Evolutionary conservation across 2,888 invertebrate genomes (phyloP).

Genomic region (Dicyrtoma fusca): DNA sequence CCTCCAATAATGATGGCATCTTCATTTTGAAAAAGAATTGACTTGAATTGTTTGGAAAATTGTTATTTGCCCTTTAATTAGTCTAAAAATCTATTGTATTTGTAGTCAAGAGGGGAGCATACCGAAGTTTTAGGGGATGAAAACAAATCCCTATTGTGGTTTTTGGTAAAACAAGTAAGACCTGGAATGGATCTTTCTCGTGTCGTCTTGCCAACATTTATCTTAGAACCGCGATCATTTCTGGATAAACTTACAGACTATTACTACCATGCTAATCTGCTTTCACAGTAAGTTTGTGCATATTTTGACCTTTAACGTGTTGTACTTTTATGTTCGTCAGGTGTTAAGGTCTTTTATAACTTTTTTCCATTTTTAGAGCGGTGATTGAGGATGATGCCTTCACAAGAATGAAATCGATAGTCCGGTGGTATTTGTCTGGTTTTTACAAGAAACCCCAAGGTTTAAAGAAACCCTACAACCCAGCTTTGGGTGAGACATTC

Average conservation of each 20-base stretch:
- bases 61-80: neutral
- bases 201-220: conserved; percentile 91
- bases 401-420: conserved; percentile 82
- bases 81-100: conserved; percentile 18
- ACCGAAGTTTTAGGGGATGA: conserved; percentile 92
- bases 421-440: conserved; percentile 90
- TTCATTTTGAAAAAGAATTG: no score
- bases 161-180: conserved; percentile 79
- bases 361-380: conserved; percentile 66
- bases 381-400: conserved; percentile 84
- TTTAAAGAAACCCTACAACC: conserved; percentile 94
- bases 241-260: conserved; percentile 91
- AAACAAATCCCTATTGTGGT: conserved; percentile 93
- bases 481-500: conserved; percentile 89
- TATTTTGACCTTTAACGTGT: neutral
- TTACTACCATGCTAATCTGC: conserved; percentile 89
- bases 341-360: neutral
- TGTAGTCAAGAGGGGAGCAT: conserved; percentile 71
- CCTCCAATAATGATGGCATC: no score
- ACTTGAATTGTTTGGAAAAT: no score
- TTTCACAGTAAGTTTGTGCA: conserved; percentile 70
- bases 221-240: conserved; percentile 90
- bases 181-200: conserved; percentile 92
- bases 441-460: conserved; percentile 94
- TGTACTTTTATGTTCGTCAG: neutral